Percentiles rank a stretch among this genome's conserved stretches.
Evolutionary conservation across 2,113 vertebrate genomes (phyloP).

Genomic region (Lipophrys pholis): DNA sequence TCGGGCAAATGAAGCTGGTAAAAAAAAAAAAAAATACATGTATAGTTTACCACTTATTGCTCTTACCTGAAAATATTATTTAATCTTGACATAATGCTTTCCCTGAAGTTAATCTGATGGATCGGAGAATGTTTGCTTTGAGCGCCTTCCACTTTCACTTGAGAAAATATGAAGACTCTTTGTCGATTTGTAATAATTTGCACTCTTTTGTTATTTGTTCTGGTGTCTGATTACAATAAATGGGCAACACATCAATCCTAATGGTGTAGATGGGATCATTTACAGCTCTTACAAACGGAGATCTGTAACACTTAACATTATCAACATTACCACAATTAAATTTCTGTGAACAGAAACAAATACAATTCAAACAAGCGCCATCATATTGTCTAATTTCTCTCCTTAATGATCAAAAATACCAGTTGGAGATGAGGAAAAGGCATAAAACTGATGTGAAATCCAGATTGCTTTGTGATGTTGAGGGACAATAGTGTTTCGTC

Average conservation of each 20-base stretch:
- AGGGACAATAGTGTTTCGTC: background rate
- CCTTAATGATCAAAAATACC: background rate
- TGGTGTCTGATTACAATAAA: background rate
- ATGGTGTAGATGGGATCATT: constrained; percentile 1
- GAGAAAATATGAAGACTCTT: background rate
- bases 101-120: constrained; percentile 22
- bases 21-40: background rate
- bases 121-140: background rate
- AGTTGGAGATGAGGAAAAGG: background rate
- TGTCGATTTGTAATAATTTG: background rate
- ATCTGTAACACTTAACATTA: background rate
- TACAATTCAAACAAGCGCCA: background rate
- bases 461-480: background rate
- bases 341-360: background rate
- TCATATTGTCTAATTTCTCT: background rate
- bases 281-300: background rate
- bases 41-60: constrained; percentile 2
- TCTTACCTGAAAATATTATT: background rate
- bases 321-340: background rate
- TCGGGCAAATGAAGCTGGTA: constrained; percentile 4
- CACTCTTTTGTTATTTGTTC: background rate
- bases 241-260: constrained; percentile 1
- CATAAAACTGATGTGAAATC: background rate
- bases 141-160: background rate
- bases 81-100: background rate